Percentiles rank a stretch among this genome's conserved stretches.
phyloP scores from a whole-genome alignment of 2,797 vertebrate genomes.

The Morus bassanus region DNA sequence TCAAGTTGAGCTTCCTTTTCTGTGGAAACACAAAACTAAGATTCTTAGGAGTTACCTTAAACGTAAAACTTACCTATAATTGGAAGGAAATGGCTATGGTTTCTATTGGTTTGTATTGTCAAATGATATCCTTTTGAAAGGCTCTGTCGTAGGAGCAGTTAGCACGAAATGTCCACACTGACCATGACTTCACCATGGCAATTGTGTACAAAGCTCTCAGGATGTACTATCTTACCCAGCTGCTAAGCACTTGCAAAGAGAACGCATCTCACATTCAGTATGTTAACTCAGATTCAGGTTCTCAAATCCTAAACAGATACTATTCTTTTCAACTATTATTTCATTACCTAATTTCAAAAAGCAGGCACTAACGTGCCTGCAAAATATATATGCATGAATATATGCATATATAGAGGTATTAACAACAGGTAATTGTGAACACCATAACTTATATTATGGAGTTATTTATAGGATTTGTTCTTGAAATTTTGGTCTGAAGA shows the following conservation, averaged over 20 bases:
- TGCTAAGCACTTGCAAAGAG: neutral
- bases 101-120: slow-evolving; percentile 31
- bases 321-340: slow-evolving; percentile 14
- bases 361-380: neutral
- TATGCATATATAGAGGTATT: neutral
- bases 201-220: neutral
- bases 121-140: slow-evolving; percentile 54
- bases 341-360: slow-evolving; percentile 18
- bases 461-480: neutral
- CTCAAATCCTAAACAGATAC: neutral
- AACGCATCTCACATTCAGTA: neutral
- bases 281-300: slow-evolving; percentile 17
- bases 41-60: neutral
- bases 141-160: slow-evolving; percentile 43
- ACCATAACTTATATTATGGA: neutral
- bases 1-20: neutral
- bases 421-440: neutral
- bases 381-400: neutral
- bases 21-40: neutral
- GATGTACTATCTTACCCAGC: neutral
- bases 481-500: slow-evolving; percentile 42
- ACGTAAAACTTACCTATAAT: slow-evolving; percentile 2
- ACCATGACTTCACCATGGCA: slow-evolving; percentile 38
- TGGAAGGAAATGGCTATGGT: slow-evolving; percentile 33
- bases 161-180: slow-evolving; percentile 17